Evolutionary conservation across 2,888 invertebrate species (phyloP), one percentile per base, ranked within the genome.

Genomic region (Lobophora halterata): DNA sequence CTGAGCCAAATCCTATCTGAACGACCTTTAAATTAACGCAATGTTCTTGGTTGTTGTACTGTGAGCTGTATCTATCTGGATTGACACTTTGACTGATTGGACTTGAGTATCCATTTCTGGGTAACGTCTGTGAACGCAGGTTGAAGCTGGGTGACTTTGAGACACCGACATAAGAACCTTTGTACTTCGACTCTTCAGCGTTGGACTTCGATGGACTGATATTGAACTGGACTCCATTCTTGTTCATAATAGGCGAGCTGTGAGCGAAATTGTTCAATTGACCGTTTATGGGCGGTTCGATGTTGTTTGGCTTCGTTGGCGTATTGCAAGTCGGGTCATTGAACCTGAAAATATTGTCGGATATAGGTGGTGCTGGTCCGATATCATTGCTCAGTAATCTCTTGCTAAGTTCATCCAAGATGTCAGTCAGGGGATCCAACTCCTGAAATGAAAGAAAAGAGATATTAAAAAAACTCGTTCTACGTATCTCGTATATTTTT

Each of bases 361-460:
- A 81, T 5, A 89, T 66, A 3, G 65, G 72, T 52, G 85, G 54
- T 41, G 71, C 48, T 18, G 78, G 69, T 46, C 76, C 76, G 24
- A 60, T 73, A 30, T 86, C 85, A 42, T 79, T 78, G 60, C 74
- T 79, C 17, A 89, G 80, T 34, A 92, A 89, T 54, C 91, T 90
- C 57, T 93, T 89, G 24, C 90, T 91, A 17, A 91, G 78, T 59
- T 92, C 90, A 29, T 93, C 93, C 33, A 95, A 80, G 39, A 94
- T 92, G 27, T 91, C 91, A 25, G 91, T 89, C 40, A 94, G 74
- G 5, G 91, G 91, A 50, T 93, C 91, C 54, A 92, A 71, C 48
- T 92, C 92, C 73, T 88, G 63, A 3, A 71, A 71, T n/a, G n/a
- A n/a, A n/a, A n/a, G n/a, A n/a, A n/a, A n/a, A n/a, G n/a, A n/a